Conservation (phyloP, 2,888 invertebrate species). For the Drosophila meridiana region DNA sequence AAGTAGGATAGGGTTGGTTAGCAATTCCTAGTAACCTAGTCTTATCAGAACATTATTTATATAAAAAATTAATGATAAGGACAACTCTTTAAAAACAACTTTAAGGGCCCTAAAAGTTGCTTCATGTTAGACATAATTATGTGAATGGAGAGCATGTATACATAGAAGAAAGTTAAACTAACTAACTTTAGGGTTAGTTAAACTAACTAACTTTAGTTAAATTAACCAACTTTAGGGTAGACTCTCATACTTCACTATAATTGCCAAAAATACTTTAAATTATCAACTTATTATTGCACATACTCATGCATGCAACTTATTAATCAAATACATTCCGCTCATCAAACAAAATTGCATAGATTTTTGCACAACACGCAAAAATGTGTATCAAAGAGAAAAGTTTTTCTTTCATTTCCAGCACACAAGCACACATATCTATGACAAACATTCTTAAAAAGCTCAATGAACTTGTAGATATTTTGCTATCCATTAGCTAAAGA, state of each 20-base stretch:
- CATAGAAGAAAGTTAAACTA: too few relatives aligned
- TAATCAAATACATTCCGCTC: not conserved
- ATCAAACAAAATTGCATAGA: not conserved
- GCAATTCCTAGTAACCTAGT: not conserved
- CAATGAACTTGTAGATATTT: not conserved
- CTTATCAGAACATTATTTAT: not conserved
- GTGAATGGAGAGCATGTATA: too few relatives aligned
- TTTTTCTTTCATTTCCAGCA: not conserved
- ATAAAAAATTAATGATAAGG: not conserved
- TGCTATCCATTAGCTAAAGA: slow-evolving; percentile 47
- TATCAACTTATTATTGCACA: not conserved
- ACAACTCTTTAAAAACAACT: not conserved
- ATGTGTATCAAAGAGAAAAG: not conserved
- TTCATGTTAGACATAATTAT: too few relatives aligned
- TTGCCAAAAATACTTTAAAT: not conserved
- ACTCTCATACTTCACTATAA: too few relatives aligned
- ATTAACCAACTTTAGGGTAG: too few relatives aligned
- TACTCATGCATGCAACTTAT: not conserved
- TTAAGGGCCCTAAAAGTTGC: too few relatives aligned
- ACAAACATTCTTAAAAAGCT: not conserved
- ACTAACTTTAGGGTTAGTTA: too few relatives aligned
- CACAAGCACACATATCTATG: not conserved
- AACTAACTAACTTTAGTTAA: too few relatives aligned
- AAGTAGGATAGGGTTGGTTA: too few relatives aligned
- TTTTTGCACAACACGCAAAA: not conserved